A percentile compares a stretch with the other conserved stretches of the same genome.
Conservation (phyloP, 2,797 vertebrate species). For the Thaleichthys pacificus region DNA sequence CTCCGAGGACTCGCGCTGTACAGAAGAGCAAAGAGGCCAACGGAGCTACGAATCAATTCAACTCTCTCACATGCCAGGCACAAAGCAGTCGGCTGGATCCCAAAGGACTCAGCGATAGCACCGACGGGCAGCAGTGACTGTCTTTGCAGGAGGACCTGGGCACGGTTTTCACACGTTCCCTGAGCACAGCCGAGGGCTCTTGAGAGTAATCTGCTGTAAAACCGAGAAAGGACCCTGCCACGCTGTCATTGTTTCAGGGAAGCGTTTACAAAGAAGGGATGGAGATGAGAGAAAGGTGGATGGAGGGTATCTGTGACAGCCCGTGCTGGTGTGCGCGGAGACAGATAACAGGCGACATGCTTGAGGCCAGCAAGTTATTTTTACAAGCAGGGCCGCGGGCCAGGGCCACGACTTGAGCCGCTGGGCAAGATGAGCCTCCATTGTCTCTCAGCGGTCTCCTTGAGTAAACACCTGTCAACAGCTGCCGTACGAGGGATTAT, state of each 20-base stretch:
- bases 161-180: background rate
- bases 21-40: background rate
- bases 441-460: constrained; percentile 43
- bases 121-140: background rate
- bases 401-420: constrained; percentile 48
- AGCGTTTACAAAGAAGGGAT: constrained; percentile 5
- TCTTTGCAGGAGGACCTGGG: background rate
- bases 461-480: constrained; percentile 65
- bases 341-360: constrained; percentile 44
- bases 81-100: background rate
- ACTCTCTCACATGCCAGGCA: background rate
- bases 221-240: no score
- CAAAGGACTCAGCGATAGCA: background rate
- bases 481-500: constrained; percentile 62
- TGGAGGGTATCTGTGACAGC: constrained; percentile 25
- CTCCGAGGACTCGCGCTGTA: background rate
- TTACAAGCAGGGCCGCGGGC: constrained; percentile 20
- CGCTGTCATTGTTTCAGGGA: background rate
- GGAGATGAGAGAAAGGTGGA: constrained; percentile 7
- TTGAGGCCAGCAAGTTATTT: constrained; percentile 46
- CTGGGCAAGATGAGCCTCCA: constrained; percentile 41
- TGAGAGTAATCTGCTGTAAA: no score
- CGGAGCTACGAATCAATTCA: background rate
- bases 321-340: constrained; percentile 35
- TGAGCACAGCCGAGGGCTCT: background rate